Evolutionary conservation across 2,113 vertebrate genomes (phyloP), one percentile per base, ranked within the genome.

Genomic region (Cyprinodon variegatus): DNA sequence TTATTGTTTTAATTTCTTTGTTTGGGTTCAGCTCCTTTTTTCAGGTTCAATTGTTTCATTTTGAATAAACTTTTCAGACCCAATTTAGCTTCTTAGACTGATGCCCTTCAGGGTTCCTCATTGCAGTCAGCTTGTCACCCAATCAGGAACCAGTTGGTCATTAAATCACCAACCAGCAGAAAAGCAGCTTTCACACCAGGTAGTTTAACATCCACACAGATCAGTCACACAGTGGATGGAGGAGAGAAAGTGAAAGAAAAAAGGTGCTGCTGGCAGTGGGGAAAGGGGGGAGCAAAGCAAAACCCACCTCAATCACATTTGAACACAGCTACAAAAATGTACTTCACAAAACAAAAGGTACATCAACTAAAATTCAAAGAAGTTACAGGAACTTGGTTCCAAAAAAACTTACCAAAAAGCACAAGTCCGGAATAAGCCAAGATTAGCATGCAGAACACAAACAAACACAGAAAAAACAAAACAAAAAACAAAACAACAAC

Each of bases 391-490:
- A 93, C 86, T 87, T 82, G 85, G 68, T 83, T 86, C 90, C 89
- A 91, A 88, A 91, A 88, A 77, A 97, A 99, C 97, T 99, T 99
- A 99, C 98, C 98, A 99, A 98, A 93, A 97, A 98, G 97, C 96
- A 99, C 95, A 94, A 97, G 97, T 98, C 98, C 97, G 96, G 96
- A 94, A 97, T 91, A 97, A 97, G 97, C 96, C 97, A 97, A 95
- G 98, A 96, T 96, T 98, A 95, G 96, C 97, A 99, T 99, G 97
- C 97, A 99, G 94, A 97, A 97, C 96, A 96, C 96, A 97, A 96
- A 91, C 89, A 90, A 85, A 88, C 81, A 93, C 89, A 91, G 82
- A 91, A 89, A 91, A 88, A 93, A 90, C 91, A 82, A 88, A 93
- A 90, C 91, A 82, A 83, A 91, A 80, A 91, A 92, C 90, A 92